Conservation (phyloP, 2,797 vertebrate genomes). For the Sphenopsis melanotis region DNA sequence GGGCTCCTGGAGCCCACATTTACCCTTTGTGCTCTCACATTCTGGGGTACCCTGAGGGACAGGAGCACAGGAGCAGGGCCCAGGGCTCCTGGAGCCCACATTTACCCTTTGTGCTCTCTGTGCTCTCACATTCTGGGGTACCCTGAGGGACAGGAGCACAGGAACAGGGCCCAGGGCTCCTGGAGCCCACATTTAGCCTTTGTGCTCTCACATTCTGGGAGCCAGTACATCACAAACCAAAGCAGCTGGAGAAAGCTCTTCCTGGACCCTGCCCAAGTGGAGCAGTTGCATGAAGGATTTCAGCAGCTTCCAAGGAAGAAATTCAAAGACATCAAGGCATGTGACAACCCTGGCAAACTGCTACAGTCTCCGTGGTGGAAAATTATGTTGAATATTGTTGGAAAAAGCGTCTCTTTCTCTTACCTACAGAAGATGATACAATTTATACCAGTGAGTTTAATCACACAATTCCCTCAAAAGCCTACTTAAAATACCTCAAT, state of each 20-base stretch:
- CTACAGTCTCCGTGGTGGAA: constrained; percentile 46
- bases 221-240: constrained; percentile 71
- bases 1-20: background rate
- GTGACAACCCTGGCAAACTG: constrained; percentile 63
- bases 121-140: constrained; percentile 33
- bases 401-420: constrained; percentile 30
- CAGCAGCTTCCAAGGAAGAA: constrained; percentile 65
- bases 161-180: background rate
- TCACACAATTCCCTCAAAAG: background rate
- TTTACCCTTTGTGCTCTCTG: constrained; percentile 63
- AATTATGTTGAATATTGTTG: constrained; percentile 29
- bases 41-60: background rate
- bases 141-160: background rate
- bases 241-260: constrained; percentile 76
- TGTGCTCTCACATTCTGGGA: constrained; percentile 70
- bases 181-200: constrained; percentile 21
- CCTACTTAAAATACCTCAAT: background rate
- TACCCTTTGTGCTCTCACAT: constrained; percentile 59
- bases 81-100: background rate
- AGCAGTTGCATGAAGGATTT: constrained; percentile 71
- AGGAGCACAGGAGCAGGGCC: background rate
- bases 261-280: constrained; percentile 74
- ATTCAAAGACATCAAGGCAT: constrained; percentile 64
- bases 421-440: constrained; percentile 7
- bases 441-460: background rate